Evolutionary conservation across 2,113 vertebrate species (phyloP).

Genomic region (Shinisaurus crocodilurus): DNA sequence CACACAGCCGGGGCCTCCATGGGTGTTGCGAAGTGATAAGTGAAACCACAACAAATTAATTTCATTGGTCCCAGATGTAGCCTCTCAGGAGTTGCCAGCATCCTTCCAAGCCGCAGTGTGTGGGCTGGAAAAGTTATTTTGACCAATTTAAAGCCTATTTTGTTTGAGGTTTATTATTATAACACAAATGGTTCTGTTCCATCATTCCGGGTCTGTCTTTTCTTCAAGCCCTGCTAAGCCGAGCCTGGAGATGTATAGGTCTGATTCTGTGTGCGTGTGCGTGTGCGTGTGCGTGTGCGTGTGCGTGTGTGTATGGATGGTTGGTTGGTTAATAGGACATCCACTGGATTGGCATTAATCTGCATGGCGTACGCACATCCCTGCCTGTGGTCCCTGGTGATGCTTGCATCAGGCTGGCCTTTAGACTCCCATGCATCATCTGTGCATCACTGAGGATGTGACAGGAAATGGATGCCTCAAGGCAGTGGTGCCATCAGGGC

Average conservation of each 20-base stretch:
- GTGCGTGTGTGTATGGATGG: no score
- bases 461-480: not conserved
- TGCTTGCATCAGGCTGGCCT: not conserved
- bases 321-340: no score
- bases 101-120: conserved; percentile 72
- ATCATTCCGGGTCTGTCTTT: not conserved
- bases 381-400: not conserved
- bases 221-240: not conserved
- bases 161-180: conserved; percentile 4
- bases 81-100: conserved; percentile 38
- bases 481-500: not conserved
- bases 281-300: no score
- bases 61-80: conserved; percentile 64
- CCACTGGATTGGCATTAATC: not conserved
- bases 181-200: not conserved
- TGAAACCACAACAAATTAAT: conserved; percentile 68
- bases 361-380: not conserved
- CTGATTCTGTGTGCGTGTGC: no score
- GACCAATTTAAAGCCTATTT: conserved; percentile 16
- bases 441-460: not conserved
- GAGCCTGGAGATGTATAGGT: not conserved
- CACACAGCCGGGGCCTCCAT: conserved; percentile 45
- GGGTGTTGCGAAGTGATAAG: conserved; percentile 65
- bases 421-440: not conserved
- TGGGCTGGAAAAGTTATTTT: conserved; percentile 58